These are phyloP conservation scores for Muntiacus muntjak DNA, from an alignment of 2,113 vertebrate genomes.

Conservation along the genomic window DNA sequence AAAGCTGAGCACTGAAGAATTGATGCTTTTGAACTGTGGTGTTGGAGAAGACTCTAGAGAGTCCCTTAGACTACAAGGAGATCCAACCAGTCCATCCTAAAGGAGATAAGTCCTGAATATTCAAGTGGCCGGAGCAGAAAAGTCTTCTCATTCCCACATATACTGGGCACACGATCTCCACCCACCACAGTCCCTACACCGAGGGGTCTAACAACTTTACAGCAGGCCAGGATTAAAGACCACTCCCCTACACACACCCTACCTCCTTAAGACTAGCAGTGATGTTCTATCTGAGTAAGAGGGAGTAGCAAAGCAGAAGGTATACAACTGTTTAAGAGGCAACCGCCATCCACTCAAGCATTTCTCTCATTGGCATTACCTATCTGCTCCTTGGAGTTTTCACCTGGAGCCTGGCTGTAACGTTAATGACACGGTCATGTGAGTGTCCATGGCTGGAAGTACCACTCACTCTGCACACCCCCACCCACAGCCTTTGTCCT, in stretches of 20 bases:
- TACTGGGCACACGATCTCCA: rapidly evolving
- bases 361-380: neutral
- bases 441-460: neutral
- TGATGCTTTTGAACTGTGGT: neutral
- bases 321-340: neutral
- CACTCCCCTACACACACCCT: neutral
- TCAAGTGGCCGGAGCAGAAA: neutral
- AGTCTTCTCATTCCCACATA: neutral
- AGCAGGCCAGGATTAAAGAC: neutral
- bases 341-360: no score
- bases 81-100: neutral
- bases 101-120: neutral
- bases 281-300: neutral
- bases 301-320: neutral
- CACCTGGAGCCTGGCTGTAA: neutral
- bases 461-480: neutral
- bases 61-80: neutral
- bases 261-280: neutral
- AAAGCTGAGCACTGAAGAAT: rapidly evolving
- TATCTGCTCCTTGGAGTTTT: neutral
- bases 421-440: neutral
- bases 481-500: neutral
- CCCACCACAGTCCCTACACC: neutral
- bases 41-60: neutral
- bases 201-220: neutral